Evolutionary conservation across 1,140 invertebrate species (phyloP).

Genomic region (Drosophila rufa): DNA sequence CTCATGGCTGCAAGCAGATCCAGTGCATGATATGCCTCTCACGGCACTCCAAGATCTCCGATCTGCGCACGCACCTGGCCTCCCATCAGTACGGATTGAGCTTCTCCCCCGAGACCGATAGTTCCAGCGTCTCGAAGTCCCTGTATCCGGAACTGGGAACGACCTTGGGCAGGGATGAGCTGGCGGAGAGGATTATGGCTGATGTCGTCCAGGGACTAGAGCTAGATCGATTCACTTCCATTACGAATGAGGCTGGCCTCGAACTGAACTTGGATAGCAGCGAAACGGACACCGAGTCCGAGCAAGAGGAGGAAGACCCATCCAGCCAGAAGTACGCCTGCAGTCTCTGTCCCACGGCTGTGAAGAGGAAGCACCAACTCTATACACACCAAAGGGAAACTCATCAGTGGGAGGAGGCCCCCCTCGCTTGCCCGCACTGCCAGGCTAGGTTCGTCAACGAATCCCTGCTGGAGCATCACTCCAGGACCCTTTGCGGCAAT

Average conservation of each 20-base stretch:
- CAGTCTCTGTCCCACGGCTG: conserved; percentile 84
- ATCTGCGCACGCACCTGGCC: conserved; percentile 61
- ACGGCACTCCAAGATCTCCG: conserved; percentile 66
- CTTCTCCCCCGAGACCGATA: conserved; percentile 23
- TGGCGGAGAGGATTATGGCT: conserved; percentile 54
- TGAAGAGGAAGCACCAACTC: conserved; percentile 77
- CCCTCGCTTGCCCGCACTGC: conserved; percentile 55
- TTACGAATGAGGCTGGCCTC: conserved; percentile 72
- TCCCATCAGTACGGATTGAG: conserved; percentile 53
- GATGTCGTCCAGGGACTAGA: conserved; percentile 52
- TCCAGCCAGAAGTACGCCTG: conserved; percentile 59
- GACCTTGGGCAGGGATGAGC: conserved; percentile 21
- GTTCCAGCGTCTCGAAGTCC: conserved; percentile 23
- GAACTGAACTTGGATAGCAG: conserved; percentile 75
- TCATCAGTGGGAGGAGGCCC: conserved; percentile 58
- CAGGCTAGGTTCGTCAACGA: conserved; percentile 63
- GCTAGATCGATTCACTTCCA: conserved; percentile 71
- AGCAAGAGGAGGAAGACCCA: neutral
- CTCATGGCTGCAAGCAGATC: conserved; percentile 75
- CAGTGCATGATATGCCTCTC: conserved; percentile 80
- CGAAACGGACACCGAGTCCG: conserved; percentile 73
- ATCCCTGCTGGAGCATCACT: conserved; percentile 67
- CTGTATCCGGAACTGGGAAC: conserved; percentile 64
- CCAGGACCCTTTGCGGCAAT: conserved; percentile 63
- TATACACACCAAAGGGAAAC: conserved; percentile 68